Percentiles rank a stretch among this genome's conserved stretches.
Evolutionary conservation across 2,888 invertebrate species (phyloP).

Genomic region (Teinopalpus imperialis): DNA sequence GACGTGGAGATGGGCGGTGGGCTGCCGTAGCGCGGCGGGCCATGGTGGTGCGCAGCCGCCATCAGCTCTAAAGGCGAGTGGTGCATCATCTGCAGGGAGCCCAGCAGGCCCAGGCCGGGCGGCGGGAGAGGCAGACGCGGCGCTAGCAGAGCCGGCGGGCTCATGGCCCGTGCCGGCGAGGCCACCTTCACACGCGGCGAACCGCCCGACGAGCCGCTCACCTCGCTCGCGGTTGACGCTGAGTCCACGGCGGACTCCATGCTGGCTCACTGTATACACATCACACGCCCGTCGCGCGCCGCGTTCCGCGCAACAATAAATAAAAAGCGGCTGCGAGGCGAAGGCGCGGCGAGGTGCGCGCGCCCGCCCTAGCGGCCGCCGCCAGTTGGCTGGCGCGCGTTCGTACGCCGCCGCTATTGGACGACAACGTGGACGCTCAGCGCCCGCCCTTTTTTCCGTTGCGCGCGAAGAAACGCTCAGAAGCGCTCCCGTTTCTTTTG

Average conservation of each 20-base stretch:
- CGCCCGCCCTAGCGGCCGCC: slow-evolving; percentile 64
- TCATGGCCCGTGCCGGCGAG: slow-evolving; percentile 70
- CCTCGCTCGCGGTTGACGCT: slow-evolving; percentile 80
- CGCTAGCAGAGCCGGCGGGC: slow-evolving; percentile 85
- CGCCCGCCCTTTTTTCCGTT: slow-evolving; percentile 80
- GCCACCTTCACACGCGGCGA: slow-evolving; percentile 76
- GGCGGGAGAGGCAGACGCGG: slow-evolving; percentile 92
- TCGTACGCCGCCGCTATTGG: slow-evolving; percentile 58
- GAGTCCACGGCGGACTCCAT: slow-evolving; percentile 83
- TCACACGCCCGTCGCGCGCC: slow-evolving; percentile 85
- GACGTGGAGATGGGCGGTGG: slow-evolving; percentile 96
- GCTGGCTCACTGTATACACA: slow-evolving; percentile 67
- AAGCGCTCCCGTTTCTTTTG: slow-evolving; percentile 84
- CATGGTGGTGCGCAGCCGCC: slow-evolving; percentile 90
- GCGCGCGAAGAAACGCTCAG: slow-evolving; percentile 74
- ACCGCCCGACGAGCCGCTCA: slow-evolving; percentile 76
- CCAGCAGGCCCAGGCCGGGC: slow-evolving; percentile 91
- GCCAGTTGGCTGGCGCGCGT: slow-evolving; percentile 68
- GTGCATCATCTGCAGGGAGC: slow-evolving; percentile 90
- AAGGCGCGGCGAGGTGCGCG: slow-evolving; percentile 81
- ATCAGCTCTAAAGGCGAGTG: slow-evolving; percentile 93
- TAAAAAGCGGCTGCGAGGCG: slow-evolving; percentile 83
- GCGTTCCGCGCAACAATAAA: slow-evolving; percentile 87
- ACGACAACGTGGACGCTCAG: slow-evolving; percentile 54
- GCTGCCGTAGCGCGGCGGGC: slow-evolving; percentile 93